Conservation (phyloP, 2,113 vertebrate genomes). For the Smithornis capensis region DNA sequence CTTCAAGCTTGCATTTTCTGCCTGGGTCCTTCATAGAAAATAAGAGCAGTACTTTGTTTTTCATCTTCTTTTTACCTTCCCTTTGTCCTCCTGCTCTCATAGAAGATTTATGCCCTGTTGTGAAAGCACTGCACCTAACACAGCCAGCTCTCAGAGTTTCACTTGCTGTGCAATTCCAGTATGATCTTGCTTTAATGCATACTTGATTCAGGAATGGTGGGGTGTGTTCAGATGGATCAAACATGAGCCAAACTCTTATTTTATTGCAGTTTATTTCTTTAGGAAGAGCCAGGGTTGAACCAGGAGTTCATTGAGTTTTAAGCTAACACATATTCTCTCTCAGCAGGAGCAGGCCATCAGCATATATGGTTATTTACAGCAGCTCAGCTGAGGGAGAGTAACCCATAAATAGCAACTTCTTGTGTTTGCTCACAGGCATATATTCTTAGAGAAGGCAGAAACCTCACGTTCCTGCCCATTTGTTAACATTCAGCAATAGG, state of each 20-base stretch:
- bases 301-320: slow-evolving; percentile 61
- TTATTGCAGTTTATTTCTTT: slow-evolving; percentile 52
- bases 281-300: slow-evolving; percentile 14
- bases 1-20: neutral
- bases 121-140: slow-evolving; percentile 15
- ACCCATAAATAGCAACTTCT: slow-evolving; percentile 63
- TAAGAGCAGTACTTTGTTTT: neutral
- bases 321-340: slow-evolving; percentile 55
- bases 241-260: slow-evolving; percentile 25
- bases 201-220: slow-evolving; percentile 41
- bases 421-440: neutral
- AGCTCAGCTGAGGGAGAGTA: slow-evolving; percentile 41
- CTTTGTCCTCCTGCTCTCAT: neutral
- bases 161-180: slow-evolving; percentile 49
- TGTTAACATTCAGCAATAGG: slow-evolving; percentile 14
- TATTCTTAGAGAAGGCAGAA: slow-evolving; percentile 46
- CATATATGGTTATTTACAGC: slow-evolving; percentile 63
- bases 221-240: slow-evolving; percentile 60
- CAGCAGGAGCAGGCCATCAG: slow-evolving; percentile 27
- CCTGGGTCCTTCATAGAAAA: neutral
- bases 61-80: neutral
- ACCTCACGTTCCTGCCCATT: slow-evolving; percentile 45
- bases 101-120: slow-evolving; percentile 48
- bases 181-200: slow-evolving; percentile 50
- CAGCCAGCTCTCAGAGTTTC: slow-evolving; percentile 34